These are phyloP conservation scores for Sebastes hubbsi DNA, from an alignment of 2,797 vertebrate genomes.

Conservation along the genomic window DNA sequence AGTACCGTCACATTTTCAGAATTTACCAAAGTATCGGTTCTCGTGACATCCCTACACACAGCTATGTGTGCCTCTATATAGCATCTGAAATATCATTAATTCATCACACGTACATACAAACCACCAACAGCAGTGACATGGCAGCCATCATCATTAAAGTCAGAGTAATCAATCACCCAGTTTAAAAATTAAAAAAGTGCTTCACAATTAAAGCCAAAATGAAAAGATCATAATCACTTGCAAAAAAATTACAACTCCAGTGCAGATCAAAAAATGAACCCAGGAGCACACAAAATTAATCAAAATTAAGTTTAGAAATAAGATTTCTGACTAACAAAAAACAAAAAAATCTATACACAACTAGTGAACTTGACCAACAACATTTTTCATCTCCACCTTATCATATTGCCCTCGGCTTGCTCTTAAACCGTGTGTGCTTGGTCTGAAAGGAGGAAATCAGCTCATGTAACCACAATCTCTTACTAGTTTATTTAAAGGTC, in stretches of 20 bases:
- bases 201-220: background rate
- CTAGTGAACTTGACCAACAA: accelerated
- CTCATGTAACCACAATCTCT: background rate
- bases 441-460: background rate
- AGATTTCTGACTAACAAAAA: background rate
- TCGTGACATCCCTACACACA: background rate
- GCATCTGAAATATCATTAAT: background rate
- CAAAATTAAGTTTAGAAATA: background rate
- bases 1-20: no score
- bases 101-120: background rate
- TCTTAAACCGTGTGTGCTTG: no score
- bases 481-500: background rate
- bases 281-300: background rate
- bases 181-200: background rate
- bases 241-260: background rate
- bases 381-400: background rate
- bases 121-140: background rate
- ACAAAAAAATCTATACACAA: background rate
- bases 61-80: background rate
- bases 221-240: background rate
- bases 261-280: no score
- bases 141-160: background rate
- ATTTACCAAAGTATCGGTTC: no score
- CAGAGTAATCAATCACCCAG: background rate
- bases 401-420: background rate